Percentiles rank a stretch among this genome's conserved stretches.
These are phyloP conservation scores for Coregonus sp. DNA, from an alignment of 2,797 vertebrate species.

Conservation along the genomic window DNA sequence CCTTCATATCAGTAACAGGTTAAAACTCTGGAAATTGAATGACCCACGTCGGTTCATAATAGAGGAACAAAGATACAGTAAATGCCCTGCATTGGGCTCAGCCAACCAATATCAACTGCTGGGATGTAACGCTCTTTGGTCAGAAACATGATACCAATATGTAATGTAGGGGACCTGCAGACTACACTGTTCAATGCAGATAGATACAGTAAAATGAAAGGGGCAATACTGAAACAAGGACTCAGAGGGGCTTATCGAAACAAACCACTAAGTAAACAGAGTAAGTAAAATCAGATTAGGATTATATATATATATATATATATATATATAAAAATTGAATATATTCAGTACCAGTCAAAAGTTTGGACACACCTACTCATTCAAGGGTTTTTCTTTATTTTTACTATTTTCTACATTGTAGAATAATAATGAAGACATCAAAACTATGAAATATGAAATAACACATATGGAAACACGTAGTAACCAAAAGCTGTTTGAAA, in stretches of 20 bases:
- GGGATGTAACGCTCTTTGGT: constrained; percentile 67
- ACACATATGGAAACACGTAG: no score
- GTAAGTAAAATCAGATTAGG: neutral
- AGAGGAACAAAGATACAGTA: constrained; percentile 56
- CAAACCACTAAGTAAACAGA: neutral
- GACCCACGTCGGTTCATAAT: constrained; percentile 57
- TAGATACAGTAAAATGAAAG: neutral
- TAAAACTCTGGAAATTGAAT: constrained; percentile 64
- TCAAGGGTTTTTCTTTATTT: no score
- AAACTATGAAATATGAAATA: no score
- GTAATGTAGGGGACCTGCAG: constrained; percentile 48
- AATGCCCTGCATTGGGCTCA: constrained; percentile 56
- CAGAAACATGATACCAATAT: constrained; percentile 59
- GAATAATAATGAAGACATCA: no score
- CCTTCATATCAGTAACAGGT: constrained; percentile 67
- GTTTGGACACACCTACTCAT: no score
- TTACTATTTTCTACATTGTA: no score
- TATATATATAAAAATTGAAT: no score
- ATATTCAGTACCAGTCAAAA: no score
- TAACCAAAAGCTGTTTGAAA: no score
- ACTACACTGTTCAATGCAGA: constrained; percentile 17
- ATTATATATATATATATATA: neutral
- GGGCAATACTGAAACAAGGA: neutral
- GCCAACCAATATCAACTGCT: constrained; percentile 65
- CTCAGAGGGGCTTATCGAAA: neutral